Evolutionary conservation across 2,797 vertebrate species (phyloP).

Genomic region (Neostethus bicornis): DNA sequence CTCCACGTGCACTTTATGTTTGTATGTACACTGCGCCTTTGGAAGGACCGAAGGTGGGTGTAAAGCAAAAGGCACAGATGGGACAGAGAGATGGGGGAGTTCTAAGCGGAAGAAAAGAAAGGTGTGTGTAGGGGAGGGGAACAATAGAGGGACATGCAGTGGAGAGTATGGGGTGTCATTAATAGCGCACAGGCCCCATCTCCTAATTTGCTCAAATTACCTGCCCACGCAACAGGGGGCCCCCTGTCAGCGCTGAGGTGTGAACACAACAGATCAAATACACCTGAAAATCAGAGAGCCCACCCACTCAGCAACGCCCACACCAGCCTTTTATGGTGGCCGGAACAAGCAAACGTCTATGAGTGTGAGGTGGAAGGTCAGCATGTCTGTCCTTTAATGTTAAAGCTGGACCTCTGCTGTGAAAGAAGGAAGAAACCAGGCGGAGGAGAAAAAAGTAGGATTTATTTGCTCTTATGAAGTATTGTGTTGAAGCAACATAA

Average conservation of each 20-base stretch:
- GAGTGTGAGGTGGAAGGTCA: conserved; percentile 3
- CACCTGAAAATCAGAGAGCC: conserved; percentile 77
- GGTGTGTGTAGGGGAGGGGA: conserved; percentile 55
- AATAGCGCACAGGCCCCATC: conserved; percentile 73
- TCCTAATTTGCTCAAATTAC: conserved; percentile 83
- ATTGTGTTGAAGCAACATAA: conserved; percentile 43
- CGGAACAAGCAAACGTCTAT: conserved; percentile 21
- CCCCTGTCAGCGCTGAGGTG: conserved; percentile 67
- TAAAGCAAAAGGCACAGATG: conserved; percentile 63
- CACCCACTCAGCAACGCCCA: conserved; percentile 64
- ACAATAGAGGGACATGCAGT: conserved; percentile 70
- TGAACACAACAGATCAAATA: conserved; percentile 77
- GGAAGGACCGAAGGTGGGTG: conserved; percentile 45
- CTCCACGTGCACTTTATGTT: conserved; percentile 42
- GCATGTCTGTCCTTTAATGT: conserved; percentile 17
- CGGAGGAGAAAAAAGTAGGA: conserved; percentile 49
- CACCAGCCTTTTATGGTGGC: conserved; percentile 59
- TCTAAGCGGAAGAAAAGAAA: conserved; percentile 63
- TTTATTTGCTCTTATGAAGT: conserved; percentile 59
- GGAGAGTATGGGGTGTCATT: conserved; percentile 66
- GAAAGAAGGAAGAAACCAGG: conserved; percentile 30
- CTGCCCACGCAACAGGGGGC: conserved; percentile 63
- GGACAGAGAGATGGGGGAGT: conserved; percentile 16
- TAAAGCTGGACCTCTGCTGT: conserved; percentile 6
- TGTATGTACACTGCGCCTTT: conserved; percentile 42